These are phyloP conservation scores for Dendrolimus punctatus DNA, from an alignment of 1,140 invertebrate genomes.

Conservation along the genomic window DNA sequence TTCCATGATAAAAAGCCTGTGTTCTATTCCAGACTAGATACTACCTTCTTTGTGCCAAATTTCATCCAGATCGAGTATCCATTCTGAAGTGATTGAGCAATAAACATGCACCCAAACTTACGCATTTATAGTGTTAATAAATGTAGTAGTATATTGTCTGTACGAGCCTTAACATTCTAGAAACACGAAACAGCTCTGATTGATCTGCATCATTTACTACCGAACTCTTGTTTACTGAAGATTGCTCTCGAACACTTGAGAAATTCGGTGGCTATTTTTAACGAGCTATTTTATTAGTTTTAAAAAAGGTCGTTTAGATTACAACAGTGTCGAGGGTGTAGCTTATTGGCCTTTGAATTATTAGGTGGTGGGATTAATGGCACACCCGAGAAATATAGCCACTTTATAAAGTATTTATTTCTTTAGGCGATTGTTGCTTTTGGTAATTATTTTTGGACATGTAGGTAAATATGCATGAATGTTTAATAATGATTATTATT, in stretches of 20 bases:
- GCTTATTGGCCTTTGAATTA: constrained; percentile 63
- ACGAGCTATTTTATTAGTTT: constrained; percentile 67
- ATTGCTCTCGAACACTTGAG: constrained; percentile 47
- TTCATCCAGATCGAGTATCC: too few relatives aligned
- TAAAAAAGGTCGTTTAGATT: constrained; percentile 70
- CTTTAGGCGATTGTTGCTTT: background rate
- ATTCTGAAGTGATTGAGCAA: too few relatives aligned
- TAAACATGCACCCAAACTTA: too few relatives aligned
- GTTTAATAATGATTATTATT: too few relatives aligned
- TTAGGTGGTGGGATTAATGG: constrained; percentile 51
- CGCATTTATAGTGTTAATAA: too few relatives aligned
- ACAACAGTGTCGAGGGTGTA: constrained; percentile 46
- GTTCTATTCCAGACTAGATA: too few relatives aligned
- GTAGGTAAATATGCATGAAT: too few relatives aligned
- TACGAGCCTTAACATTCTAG: constrained; percentile 26
- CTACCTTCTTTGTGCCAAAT: too few relatives aligned
- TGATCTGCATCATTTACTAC: constrained; percentile 52
- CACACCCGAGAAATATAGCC: constrained; percentile 32
- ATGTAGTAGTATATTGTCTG: too few relatives aligned
- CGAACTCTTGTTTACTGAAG: constrained; percentile 55
- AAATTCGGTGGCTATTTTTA: constrained; percentile 68
- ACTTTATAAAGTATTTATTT: constrained; percentile 34
- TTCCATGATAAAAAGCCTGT: too few relatives aligned
- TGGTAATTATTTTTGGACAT: too few relatives aligned
- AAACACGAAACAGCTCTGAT: constrained; percentile 47